phyloP scores from a whole-genome alignment of 53 echinoderm and acorn worm species.

The Antedon mediterranea region DNA sequence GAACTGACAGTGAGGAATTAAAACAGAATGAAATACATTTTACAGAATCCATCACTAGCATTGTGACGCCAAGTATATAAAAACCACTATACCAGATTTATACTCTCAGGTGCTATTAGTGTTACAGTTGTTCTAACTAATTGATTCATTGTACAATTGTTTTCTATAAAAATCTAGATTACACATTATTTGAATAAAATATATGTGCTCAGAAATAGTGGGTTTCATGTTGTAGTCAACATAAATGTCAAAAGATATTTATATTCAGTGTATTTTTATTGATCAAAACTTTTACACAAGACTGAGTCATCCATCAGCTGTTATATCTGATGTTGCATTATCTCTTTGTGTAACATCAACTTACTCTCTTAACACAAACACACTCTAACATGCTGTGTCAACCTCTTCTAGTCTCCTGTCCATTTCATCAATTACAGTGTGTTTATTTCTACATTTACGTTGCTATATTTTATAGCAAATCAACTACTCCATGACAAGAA shows the following conservation, averaged over 20 bases:
- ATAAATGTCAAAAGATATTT: not conserved
- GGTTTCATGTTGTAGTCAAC: not conserved
- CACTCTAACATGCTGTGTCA: not conserved
- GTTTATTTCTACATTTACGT: not conserved
- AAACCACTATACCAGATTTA: not conserved
- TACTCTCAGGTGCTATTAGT: not conserved
- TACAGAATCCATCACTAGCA: not conserved
- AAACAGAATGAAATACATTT: constrained; percentile 4
- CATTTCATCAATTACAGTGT: not conserved
- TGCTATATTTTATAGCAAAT: not conserved
- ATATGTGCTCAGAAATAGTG: not conserved
- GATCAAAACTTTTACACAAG: not conserved
- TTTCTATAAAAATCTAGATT: not conserved
- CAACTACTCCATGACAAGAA: not conserved
- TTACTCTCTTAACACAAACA: not conserved
- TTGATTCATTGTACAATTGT: not conserved
- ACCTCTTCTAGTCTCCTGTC: not conserved
- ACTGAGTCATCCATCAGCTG: not conserved
- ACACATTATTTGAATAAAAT: not conserved
- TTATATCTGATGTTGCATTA: not conserved
- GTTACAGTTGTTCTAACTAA: not conserved
- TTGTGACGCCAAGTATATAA: not conserved
- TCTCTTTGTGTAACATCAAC: not conserved
- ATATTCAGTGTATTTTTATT: not conserved
- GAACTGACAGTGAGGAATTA: constrained; percentile 34